A percentile compares a stretch with the other conserved stretches of the same genome.
Conservation (phyloP, 2,888 invertebrate genomes). For the Himalopsyche anomala region DNA sequence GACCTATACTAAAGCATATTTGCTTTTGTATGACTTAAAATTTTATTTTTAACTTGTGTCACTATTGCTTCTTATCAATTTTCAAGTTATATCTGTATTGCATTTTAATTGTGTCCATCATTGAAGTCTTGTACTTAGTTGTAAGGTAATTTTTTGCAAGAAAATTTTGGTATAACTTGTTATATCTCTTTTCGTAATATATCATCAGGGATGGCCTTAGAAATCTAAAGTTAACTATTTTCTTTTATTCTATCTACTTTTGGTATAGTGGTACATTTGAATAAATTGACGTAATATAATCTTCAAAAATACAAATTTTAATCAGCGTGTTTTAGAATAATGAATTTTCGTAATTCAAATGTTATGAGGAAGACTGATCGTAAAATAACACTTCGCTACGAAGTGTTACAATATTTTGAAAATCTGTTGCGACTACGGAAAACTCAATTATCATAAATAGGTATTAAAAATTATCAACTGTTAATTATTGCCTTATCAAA, state of each 20-base stretch:
- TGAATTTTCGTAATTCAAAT: constrained; percentile 32
- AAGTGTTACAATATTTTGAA: constrained; percentile 9
- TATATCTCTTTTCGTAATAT: constrained; percentile 31
- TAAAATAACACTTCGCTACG: constrained; percentile 10
- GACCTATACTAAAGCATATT: too few relatives aligned
- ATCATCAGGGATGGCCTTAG: constrained; percentile 32
- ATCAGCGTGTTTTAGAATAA: not conserved
- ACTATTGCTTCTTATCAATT: too few relatives aligned
- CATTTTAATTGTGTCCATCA: not conserved
- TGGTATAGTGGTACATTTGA: not conserved
- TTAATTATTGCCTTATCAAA: constrained; percentile 19
- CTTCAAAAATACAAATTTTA: constrained; percentile 31
- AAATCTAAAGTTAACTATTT: constrained; percentile 37
- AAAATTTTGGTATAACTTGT: not conserved
- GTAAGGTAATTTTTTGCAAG: constrained; percentile 15
- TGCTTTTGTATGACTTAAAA: too few relatives aligned
- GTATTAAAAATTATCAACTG: not conserved
- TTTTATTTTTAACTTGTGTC: too few relatives aligned
- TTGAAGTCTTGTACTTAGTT: constrained; percentile 27
- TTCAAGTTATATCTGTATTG: not conserved
- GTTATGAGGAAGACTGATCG: constrained; percentile 36
- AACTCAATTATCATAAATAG: constrained; percentile 32
- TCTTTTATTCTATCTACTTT: constrained; percentile 8
- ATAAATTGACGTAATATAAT: not conserved
- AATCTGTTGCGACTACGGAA: not conserved